Evolutionary conservation across 2,113 vertebrate genomes (phyloP).

Genomic region (Illadopsis cleaveri): DNA sequence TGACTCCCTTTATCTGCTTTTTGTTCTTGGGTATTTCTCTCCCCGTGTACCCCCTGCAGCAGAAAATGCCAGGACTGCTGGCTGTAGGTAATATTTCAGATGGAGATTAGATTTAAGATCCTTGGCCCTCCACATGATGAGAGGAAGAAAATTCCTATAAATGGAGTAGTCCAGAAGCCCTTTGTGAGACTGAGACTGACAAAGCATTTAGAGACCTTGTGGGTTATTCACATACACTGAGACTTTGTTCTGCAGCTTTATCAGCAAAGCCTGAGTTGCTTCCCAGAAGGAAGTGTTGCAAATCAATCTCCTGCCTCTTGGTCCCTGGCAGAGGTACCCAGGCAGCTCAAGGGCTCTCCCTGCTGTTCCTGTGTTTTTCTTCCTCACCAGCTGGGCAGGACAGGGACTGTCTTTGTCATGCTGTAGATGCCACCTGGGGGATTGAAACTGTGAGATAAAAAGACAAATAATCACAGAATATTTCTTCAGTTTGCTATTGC

Average conservation of each 20-base stretch:
- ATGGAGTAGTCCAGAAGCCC: background rate
- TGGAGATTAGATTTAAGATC: background rate
- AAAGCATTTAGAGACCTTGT: background rate
- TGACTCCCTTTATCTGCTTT: background rate
- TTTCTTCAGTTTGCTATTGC: background rate
- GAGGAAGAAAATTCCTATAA: background rate
- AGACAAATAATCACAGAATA: background rate
- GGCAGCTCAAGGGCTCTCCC: background rate
- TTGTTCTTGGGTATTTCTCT: background rate
- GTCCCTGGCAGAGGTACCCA: background rate
- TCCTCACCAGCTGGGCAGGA: background rate
- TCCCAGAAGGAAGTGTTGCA: background rate
- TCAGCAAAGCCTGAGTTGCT: accelerated
- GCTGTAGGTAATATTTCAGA: background rate
- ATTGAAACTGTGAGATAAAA: background rate
- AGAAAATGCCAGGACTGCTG: background rate
- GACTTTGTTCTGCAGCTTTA: background rate
- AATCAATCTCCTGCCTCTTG: background rate
- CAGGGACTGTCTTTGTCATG: background rate
- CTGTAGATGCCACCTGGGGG: background rate
- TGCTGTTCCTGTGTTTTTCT: background rate
- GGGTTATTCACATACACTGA: background rate
- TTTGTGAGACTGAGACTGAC: background rate
- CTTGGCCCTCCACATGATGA: background rate
- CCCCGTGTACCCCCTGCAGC: accelerated